Base-by-base conservation (phyloP, 2,113 vertebrate genomes). In the Hyaena hyaena region DNA sequence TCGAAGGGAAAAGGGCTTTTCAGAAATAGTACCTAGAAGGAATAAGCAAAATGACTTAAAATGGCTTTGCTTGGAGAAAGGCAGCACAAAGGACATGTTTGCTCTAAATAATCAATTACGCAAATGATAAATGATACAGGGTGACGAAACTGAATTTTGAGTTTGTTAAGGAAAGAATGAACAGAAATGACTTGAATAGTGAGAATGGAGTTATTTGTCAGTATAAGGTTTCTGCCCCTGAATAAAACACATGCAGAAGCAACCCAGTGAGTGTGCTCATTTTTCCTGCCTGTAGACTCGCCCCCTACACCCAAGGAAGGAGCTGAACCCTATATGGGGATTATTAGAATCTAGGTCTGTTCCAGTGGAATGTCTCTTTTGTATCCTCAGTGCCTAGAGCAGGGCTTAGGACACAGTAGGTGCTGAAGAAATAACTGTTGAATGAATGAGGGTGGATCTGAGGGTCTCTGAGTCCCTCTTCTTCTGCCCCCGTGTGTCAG, bases 101-200 rank as follows among this genome's bases (percentile, higher is more conserved):
- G 45, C 55, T 83, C 45, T 83, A 55, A 93, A 85, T 77, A 63
- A 21, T 85, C 86, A 83, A 0, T 93, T 90, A 77, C n/a, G 77
- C 45, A 73, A 79, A 55, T 58, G 87, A 73, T 61, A 48, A 77
- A 55, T 73, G 88, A 55, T 48, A 80, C 43, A 76, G 14, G 61
- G 39, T 10, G 50, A 82, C 31, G 69, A 89, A 88, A 89, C 55
- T 80, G 68, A 86, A 89, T 73, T 96, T 45, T 92, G 53, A 86
- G 55, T 93, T 50, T 92, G 24, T 82, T 76, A 39, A 97, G 53
- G n/a, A 79, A 95, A 90, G 65, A 74, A 95, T 33, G 76, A 95
- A 93, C 55, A 82, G 90, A 88, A 61, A 90, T 76, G 81, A 74
- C 19, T 48, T 53, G 88, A 92, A 50, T 31, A 2, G 11, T 65